Base-by-base conservation (phyloP, 2,113 vertebrate species). In the Haliaeetus leucogaster region DNA sequence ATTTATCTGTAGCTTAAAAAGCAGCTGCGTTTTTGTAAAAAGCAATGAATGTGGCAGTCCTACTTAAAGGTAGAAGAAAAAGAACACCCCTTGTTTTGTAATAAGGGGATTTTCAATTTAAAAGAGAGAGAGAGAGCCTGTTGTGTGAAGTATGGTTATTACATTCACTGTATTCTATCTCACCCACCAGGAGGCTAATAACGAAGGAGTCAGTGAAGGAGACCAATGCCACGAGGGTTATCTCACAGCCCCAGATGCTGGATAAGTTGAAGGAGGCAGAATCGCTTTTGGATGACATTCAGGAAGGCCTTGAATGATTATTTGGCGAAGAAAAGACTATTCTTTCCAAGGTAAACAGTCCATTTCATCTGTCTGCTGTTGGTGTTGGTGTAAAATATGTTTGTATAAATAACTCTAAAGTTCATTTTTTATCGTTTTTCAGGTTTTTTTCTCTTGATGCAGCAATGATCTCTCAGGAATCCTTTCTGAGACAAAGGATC, bases 61-160 rank as follows among this genome's bases (percentile, higher is more conserved):
- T 98, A 97, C 98, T 98, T 98, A 98, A 98, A 98, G 98, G 98
- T 98, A 93, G 97, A 97, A 97, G 97, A 98, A 96, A 98, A 98
- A 98, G 97, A 98, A 98, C 98, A 98, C 97, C 97, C 98, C 98
- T 98, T 98, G 98, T 98, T 98, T 99, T 98, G 98, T 98, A 98
- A 98, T 98, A 98, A 98, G 97, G 98, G 98, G 98, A 98, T 99
- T 98, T 98, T 98, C 98, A 98, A 98, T 98, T 98, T 98, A 97
- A 98, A 98, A 98, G 98, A 96, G 96, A 96, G 98, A 97, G 87
- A 98, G 96, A 4, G 87, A 97, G 98, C 97, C 98, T 98, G 98
- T 98, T 98, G 98, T 98, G 98, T 98, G 98, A 98, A 98, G 98
- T 98, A 96, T 97, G 97, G 98, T 98, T 98, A 98, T 98, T 98